Base-by-base conservation (phyloP, 2,888 invertebrate genomes). In the Nymphalis c-album region DNA sequence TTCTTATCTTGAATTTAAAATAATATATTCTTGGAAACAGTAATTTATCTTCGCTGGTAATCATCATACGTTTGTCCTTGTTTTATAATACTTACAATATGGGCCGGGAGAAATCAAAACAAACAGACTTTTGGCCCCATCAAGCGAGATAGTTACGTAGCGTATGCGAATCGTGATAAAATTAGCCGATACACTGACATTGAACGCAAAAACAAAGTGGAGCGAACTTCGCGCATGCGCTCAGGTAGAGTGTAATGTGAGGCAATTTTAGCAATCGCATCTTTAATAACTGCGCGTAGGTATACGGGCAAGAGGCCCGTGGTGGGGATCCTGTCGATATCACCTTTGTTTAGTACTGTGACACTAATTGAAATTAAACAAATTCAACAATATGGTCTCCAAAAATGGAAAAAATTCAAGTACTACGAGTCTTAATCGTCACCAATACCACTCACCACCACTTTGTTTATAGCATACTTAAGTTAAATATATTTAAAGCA, bases 141-240 rank as follows among this genome's bases (percentile, higher is more conserved):
- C 87, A 83, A 86, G 85, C 84, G 84, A 84, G 82, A 87, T 87
- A 83, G 87, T 87, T 87, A 85, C 87, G 87, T 84, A 85, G 86
- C 80, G 80, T 82, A 80, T 82, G 85, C 85, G 87, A 85, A 83
- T 80, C 85, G 87, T 79, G 91, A 89, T 91, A 91, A 91, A 91
- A 91, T 91, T 91, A 91, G 91, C 87, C 85, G 87, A 88, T 90
- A 90, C 87, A 86, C 89, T 91, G 91, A 91, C 91, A 91, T 91
- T 91, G 91, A 90, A 91, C 90, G 90, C 87, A 88, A 90, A 89
- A 90, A 89, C 90, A 90, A 90, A 90, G 87, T 90, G 82, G 88
- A 87, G 84, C 87, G 84, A 81, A 82, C 76, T 80, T 79, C 75
- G 85, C 89, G 88, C 88, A 85, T 84, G 87, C 86, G 87, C 80